These are phyloP conservation scores for Frankliniella fusca DNA, from an alignment of 2,888 invertebrate species.

Conservation along the genomic window DNA sequence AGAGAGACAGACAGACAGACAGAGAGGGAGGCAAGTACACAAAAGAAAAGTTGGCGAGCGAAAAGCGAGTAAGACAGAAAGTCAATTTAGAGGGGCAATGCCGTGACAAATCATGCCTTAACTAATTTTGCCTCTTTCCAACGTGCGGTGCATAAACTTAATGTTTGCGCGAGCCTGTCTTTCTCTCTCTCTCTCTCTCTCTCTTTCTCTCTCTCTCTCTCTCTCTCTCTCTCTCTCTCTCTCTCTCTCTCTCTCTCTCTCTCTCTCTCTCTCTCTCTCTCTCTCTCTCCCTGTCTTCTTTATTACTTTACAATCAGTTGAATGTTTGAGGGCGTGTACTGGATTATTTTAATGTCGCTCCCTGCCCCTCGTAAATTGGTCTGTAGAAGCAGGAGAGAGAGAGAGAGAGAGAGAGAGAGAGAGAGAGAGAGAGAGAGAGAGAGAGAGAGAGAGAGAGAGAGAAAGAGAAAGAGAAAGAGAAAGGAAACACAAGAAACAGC, in stretches of 20 bases:
- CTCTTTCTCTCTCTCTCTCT: not conserved
- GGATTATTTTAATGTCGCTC: not conserved
- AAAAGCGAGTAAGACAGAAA: too few species aligned
- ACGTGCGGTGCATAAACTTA: too few species aligned
- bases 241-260: not conserved
- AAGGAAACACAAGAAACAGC: too few species aligned
- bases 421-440: not conserved
- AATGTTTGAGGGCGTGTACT: too few species aligned
- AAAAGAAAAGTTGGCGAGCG: not conserved
- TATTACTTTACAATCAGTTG: too few species aligned
- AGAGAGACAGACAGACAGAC: not conserved
- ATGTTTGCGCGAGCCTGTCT: not conserved
- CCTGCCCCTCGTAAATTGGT: not conserved
- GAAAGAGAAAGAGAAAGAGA: too few species aligned
- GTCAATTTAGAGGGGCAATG: too few species aligned
- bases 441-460: not conserved
- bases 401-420: not conserved
- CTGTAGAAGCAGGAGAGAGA: not conserved
- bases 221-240: not conserved
- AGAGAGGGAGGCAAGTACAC: not conserved
- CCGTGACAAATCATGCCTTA: too few species aligned
- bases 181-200: not conserved
- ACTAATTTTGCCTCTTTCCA: too few species aligned
- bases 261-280: not conserved
- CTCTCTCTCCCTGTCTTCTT: not conserved